Evolutionary conservation across 2,113 vertebrate species (phyloP).

Genomic region (Theristicus caerulescens): DNA sequence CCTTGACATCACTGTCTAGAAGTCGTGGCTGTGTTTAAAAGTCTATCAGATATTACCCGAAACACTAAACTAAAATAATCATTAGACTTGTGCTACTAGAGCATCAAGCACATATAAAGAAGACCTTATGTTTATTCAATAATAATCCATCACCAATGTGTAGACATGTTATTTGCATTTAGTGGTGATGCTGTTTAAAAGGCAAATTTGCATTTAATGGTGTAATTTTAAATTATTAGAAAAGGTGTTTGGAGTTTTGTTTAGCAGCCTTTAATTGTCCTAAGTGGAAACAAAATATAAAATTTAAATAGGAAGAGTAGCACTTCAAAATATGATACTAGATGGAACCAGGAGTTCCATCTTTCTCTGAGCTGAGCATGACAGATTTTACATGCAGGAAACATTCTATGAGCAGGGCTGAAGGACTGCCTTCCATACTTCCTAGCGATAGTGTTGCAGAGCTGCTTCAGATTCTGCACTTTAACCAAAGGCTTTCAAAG

Average conservation of each 20-base stretch:
- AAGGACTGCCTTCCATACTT: neutral
- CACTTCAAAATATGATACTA: conserved; percentile 1
- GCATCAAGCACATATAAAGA: neutral
- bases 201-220: conserved; percentile 35
- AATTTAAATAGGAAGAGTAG: conserved; percentile 31
- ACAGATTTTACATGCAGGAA: neutral
- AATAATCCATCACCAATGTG: conserved; percentile 9
- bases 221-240: conserved; percentile 37
- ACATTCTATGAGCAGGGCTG: neutral
- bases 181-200: neutral
- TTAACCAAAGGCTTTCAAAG: neutral
- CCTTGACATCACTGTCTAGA: neutral
- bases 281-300: conserved; percentile 46
- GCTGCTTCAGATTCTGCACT: neutral
- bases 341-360: neutral
- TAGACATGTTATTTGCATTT: conserved; percentile 19
- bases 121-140: conserved; percentile 44
- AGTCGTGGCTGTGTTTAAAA: neutral
- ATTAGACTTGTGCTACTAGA: neutral
- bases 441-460: neutral
- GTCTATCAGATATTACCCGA: neutral
- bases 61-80: conserved; percentile 2
- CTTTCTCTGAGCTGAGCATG: neutral
- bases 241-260: conserved; percentile 30
- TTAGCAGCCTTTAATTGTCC: conserved; percentile 33